phyloP scores from a whole-genome alignment of 2,888 invertebrate species.

The Stenchaetothrips biformis region DNA sequence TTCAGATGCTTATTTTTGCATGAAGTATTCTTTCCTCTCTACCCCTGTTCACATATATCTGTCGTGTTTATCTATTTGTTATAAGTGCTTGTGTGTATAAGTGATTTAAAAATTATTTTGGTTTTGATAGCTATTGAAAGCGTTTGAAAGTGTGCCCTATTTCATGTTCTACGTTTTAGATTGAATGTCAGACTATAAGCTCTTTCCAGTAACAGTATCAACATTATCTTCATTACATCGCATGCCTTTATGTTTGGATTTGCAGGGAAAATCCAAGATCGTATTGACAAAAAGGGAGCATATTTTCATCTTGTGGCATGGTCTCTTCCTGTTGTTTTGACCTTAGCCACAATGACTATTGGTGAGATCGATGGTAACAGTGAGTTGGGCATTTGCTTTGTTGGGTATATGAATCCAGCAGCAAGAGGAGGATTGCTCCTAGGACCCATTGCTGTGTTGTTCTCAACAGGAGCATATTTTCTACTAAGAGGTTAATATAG shows the following conservation, averaged over 20 bases:
- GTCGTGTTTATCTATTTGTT: no score
- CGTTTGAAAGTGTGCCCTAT: no score
- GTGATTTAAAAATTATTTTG: no score
- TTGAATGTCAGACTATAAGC: neutral
- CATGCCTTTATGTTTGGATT: constrained; percentile 31
- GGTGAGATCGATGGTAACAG: constrained; percentile 61
- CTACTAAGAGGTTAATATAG: constrained; percentile 55
- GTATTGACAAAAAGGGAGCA: constrained; percentile 82
- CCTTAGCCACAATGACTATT: constrained; percentile 64
- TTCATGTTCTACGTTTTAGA: no score
- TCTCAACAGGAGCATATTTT: constrained; percentile 57
- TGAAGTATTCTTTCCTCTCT: neutral
- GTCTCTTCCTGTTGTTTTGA: constrained; percentile 83
- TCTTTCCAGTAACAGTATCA: neutral
- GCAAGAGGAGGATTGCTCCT: constrained; percentile 67
- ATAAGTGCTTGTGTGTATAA: no score
- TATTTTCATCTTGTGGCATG: constrained; percentile 91
- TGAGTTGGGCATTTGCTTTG: constrained; percentile 89
- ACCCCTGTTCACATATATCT: no score
- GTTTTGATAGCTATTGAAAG: no score
- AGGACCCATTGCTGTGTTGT: no score
- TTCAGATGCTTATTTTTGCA: neutral
- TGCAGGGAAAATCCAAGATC: constrained; percentile 73
- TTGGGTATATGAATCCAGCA: constrained; percentile 74
- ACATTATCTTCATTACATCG: neutral